A percentile compares a stretch with the other conserved stretches of the same genome.
Evolutionary conservation across 2,113 vertebrate genomes (phyloP).

Genomic region (Sardina pilchardus): DNA sequence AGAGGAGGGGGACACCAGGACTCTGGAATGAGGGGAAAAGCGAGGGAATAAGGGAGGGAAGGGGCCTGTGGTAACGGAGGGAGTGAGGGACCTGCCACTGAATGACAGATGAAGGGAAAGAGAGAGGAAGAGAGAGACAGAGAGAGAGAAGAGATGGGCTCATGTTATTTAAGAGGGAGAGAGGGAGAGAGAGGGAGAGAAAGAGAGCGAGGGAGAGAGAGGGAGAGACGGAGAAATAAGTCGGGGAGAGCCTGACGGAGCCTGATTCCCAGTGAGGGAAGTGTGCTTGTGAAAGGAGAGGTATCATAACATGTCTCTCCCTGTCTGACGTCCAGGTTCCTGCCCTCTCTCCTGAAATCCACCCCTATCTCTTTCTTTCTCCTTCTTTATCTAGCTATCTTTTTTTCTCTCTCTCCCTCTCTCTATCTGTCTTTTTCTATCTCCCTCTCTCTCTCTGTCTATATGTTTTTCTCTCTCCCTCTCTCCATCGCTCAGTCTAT

Average conservation of each 20-base stretch:
- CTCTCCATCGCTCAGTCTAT: constrained; percentile 76
- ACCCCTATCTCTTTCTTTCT: neutral
- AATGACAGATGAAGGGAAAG: constrained; percentile 28
- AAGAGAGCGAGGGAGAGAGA: neutral
- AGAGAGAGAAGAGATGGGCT: neutral
- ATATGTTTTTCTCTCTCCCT: constrained; percentile 34
- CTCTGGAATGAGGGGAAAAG: neutral
- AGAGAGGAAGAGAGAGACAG: neutral
- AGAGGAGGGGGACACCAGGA: neutral
- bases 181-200: neutral
- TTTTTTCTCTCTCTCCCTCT: constrained; percentile 68
- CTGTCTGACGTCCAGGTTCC: neutral
- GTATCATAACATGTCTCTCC: constrained; percentile 2
- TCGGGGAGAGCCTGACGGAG: neutral
- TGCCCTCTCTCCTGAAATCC: neutral
- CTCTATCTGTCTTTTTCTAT: constrained; percentile 47
- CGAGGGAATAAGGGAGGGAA: neutral
- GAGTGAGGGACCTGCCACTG: constrained; percentile 31
- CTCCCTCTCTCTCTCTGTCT: constrained; percentile 78
- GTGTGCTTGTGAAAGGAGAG: neutral
- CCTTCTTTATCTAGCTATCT: constrained; percentile 32
- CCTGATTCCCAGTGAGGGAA: neutral
- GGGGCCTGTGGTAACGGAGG: neutral
- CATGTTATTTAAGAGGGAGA: neutral
- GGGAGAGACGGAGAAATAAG: neutral